Evolutionary conservation across 2,113 vertebrate species (phyloP).

Genomic region (Caranx ignobilis): DNA sequence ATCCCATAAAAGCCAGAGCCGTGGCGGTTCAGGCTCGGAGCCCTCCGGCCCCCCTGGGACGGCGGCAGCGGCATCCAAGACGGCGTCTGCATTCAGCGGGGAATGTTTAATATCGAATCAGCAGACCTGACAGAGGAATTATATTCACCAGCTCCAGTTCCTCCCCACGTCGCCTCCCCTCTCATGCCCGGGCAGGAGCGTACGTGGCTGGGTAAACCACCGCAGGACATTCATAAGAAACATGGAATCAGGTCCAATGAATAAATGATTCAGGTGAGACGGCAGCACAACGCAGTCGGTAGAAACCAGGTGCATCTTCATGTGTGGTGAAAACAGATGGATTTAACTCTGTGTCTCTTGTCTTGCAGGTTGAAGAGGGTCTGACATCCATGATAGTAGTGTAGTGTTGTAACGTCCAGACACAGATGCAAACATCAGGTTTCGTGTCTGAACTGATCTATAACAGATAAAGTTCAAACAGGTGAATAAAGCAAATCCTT

Average conservation of each 20-base stretch:
- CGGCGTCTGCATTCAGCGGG: background rate
- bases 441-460: too few species aligned
- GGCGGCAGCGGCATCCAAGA: conserved; percentile 1
- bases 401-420: too few species aligned
- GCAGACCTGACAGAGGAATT: conserved; percentile 9
- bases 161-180: background rate
- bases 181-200: background rate
- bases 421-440: too few species aligned
- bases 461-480: too few species aligned
- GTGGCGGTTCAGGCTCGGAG: conserved; percentile 7
- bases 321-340: background rate
- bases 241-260: background rate
- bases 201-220: background rate
- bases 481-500: too few species aligned
- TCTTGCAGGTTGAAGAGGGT: too few species aligned
- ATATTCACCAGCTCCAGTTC: background rate
- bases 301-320: background rate
- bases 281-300: background rate
- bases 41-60: background rate
- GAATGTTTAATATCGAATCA: conserved; percentile 27
- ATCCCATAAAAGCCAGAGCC: conserved; percentile 42
- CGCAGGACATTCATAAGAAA: background rate
- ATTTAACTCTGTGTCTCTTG: too few species aligned
- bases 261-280: background rate
- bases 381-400: too few species aligned